A percentile compares a stretch with the other conserved stretches of the same genome.
These are phyloP conservation scores for Eudemis profundana DNA, from an alignment of 2,888 invertebrate species.

Conservation along the genomic window DNA sequence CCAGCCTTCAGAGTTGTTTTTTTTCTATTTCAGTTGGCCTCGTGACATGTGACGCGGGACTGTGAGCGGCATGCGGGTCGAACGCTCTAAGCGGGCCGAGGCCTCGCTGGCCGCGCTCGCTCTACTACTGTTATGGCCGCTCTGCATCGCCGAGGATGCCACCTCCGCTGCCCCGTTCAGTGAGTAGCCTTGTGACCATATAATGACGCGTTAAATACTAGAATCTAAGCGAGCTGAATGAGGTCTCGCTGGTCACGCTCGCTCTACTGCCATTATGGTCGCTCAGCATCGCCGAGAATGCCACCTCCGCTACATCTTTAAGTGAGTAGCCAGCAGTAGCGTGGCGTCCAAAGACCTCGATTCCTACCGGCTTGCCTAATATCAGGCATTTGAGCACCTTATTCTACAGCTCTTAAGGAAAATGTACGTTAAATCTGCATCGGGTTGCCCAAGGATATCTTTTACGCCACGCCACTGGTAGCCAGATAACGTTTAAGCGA, in stretches of 20 bases:
- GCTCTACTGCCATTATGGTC: slow-evolving; percentile 68
- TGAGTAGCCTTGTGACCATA: slow-evolving; percentile 35
- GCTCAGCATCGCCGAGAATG: slow-evolving; percentile 55
- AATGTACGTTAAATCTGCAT: too few species aligned
- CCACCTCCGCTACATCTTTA: slow-evolving; percentile 53
- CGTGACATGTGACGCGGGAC: slow-evolving; percentile 78
- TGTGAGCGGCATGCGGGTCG: slow-evolving; percentile 77
- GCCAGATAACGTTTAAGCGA: too few species aligned
- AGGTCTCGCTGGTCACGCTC: slow-evolving; percentile 75
- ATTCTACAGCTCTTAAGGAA: too few species aligned
- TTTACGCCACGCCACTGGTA: too few species aligned
- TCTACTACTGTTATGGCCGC: slow-evolving; percentile 66
- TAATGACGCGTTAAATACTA: too few species aligned
- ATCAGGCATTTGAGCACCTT: too few species aligned
- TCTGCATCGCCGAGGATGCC: slow-evolving; percentile 55
- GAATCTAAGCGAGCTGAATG: slow-evolving; percentile 68
- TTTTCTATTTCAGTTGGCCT: slow-evolving; percentile 60
- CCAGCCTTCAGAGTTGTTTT: too few species aligned
- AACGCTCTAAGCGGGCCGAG: slow-evolving; percentile 72
- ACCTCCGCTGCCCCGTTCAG: slow-evolving; percentile 56
- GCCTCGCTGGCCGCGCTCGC: slow-evolving; percentile 76
- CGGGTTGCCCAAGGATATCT: too few species aligned
- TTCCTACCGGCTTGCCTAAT: too few species aligned
- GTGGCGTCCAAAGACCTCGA: too few species aligned
- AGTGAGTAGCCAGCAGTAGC: slow-evolving; percentile 46